These are phyloP conservation scores for Drosophila azteca DNA, from an alignment of 1,140 invertebrate species.

Conservation along the genomic window DNA sequence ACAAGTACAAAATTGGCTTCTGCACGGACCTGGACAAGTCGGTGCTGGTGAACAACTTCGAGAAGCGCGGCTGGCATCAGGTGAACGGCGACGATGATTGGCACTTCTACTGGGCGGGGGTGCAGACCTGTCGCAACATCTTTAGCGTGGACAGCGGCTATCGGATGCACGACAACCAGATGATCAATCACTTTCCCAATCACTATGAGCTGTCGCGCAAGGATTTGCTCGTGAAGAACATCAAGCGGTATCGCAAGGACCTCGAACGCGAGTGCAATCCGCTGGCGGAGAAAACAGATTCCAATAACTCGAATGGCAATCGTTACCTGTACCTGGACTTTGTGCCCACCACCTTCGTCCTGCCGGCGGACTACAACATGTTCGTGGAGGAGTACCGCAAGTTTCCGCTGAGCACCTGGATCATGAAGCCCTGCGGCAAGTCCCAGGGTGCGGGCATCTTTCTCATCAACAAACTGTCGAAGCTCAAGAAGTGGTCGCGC, in stretches of 20 bases:
- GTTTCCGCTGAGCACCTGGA: conserved; percentile 96
- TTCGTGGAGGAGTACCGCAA: conserved; percentile 97
- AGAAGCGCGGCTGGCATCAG: conserved; percentile 95
- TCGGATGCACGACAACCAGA: conserved; percentile 94
- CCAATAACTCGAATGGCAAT: conserved; percentile 88
- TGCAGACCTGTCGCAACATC: conserved; percentile 93
- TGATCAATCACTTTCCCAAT: conserved; percentile 96
- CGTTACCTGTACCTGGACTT: conserved; percentile 94
- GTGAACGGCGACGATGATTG: conserved; percentile 97
- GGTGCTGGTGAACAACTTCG: conserved; percentile 96
- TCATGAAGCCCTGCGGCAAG: conserved; percentile 98
- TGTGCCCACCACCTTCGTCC: conserved; percentile 95
- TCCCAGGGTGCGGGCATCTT: conserved; percentile 95
- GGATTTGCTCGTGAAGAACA: conserved; percentile 97
- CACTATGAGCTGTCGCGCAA: conserved; percentile 97
- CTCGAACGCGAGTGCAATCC: conserved; percentile 95
- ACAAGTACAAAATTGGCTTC: conserved; percentile 89
- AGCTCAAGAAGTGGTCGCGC: conserved; percentile 94
- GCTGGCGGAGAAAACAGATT: conserved; percentile 89
- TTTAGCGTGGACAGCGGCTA: conserved; percentile 97
- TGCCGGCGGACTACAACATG: conserved; percentile 97
- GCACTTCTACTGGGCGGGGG: conserved; percentile 98
- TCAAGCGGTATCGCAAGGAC: conserved; percentile 96
- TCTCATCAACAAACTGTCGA: conserved; percentile 94
- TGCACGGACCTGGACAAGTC: conserved; percentile 97